phyloP scores from a whole-genome alignment of 2,113 vertebrate genomes.

The Pangasianodon hypophthalmus region DNA sequence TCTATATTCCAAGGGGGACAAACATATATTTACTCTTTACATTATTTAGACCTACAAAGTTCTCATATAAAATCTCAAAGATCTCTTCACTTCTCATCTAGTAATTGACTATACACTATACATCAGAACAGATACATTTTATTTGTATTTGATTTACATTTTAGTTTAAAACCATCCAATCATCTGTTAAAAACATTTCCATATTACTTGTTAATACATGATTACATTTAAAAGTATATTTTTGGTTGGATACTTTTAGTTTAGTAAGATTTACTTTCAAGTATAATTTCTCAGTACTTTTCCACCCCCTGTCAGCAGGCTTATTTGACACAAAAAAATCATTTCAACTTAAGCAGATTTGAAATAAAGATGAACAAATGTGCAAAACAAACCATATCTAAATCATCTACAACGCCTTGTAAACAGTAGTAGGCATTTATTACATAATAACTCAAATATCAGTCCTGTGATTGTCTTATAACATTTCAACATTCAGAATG shows the following conservation, averaged over 20 bases:
- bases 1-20: background rate
- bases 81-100: background rate
- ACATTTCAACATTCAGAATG: background rate
- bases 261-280: background rate
- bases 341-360: background rate
- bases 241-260: background rate
- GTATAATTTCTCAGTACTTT: background rate
- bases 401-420: background rate
- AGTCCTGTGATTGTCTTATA: background rate
- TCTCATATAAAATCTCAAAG: background rate
- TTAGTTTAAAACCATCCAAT: background rate
- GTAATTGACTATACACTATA: background rate
- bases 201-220: background rate
- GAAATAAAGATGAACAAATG: background rate
- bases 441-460: background rate
- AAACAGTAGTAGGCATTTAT: background rate
- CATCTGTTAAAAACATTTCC: background rate
- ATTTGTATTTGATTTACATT: background rate
- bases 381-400: background rate
- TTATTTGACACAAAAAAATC: background rate
- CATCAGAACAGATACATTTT: background rate
- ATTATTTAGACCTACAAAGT: background rate
- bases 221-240: background rate
- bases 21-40: background rate
- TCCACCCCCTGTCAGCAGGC: background rate